Evolutionary conservation across 2,113 vertebrate species (phyloP), one percentile per base, ranked within the genome.

Genomic region (Miniopterus natalensis): DNA sequence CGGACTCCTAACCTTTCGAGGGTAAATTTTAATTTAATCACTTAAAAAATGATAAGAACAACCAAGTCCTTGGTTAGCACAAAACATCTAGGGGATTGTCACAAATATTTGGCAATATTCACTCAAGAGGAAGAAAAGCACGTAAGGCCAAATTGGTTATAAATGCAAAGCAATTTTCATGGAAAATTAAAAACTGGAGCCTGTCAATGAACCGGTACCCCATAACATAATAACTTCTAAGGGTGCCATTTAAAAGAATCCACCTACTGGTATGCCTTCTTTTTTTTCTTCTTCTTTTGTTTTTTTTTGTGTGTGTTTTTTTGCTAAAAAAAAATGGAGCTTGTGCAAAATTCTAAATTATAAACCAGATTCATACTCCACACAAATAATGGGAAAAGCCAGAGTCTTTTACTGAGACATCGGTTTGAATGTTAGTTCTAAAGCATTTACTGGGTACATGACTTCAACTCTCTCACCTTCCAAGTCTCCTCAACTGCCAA

Each of bases 101-200:
- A 78, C 57, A 90, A 98, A 97, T 97, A 98, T 96, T 98, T 98
- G 96, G 95, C 96, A 97, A 96, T 98, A 97, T 97, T 97, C 98
- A 97, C 97, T 98, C 97, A 98, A 97, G 95, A 98, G 27, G 78
- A 97, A 98, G 77, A 88, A 97, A 97, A 96, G 95, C 96, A 96
- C 97, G 49, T 97, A 94, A 97, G 97, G 92, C 96, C 95, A 97
- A 94, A 96, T 96, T 97, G 90, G 96, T 98, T 97, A 98, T 97
- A 98, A 98, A 98, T 97, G 98, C 98, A 98, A 98, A 98, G 98
- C 94, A 98, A 98, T 98, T 98, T 98, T 98, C 97, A 97, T 97
- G 94, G 98, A 98, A 98, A 98, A 98, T 99, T 98, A 98, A 98
- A 97, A 98, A 97, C 53, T 96, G 96, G 92, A 97, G 97, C 95